Conservation (phyloP, 2,888 invertebrate species). For the Lasioglossum figueresi region DNA sequence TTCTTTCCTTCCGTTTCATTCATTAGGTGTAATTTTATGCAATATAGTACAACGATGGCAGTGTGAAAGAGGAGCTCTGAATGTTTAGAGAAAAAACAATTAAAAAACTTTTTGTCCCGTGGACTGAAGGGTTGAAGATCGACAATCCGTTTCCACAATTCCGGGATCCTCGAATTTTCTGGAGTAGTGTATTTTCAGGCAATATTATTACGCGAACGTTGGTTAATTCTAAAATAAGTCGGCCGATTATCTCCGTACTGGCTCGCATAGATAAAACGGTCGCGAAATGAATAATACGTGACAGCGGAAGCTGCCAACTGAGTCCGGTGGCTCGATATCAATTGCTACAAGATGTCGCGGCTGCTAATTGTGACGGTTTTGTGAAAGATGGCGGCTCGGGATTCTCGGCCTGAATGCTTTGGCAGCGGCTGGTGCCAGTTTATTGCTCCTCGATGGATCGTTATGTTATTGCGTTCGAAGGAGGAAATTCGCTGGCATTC, state of each 20-base stretch:
- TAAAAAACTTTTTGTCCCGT: no score
- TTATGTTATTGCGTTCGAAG: background rate
- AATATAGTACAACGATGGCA: no score
- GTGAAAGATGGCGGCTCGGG: background rate
- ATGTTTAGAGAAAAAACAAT: no score
- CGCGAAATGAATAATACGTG: constrained; percentile 38
- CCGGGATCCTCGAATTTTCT: no score
- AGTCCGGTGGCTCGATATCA: constrained; percentile 43
- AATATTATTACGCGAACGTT: background rate
- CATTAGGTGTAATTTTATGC: no score
- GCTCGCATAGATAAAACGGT: constrained; percentile 35
- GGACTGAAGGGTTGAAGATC: no score
- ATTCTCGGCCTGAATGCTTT: background rate
- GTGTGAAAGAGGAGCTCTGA: no score
- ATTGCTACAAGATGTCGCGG: constrained; percentile 38
- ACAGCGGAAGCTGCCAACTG: constrained; percentile 39
- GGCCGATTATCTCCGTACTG: constrained; percentile 21
- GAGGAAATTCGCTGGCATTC: background rate
- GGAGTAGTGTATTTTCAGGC: background rate
- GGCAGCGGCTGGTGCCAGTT: constrained; percentile 12
- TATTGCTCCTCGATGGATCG: background rate
- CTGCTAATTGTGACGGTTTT: constrained; percentile 37
- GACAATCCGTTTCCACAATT: no score
- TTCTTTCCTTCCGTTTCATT: background rate
- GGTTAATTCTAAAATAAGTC: constrained; percentile 34